Conservation (phyloP, 2,113 vertebrate species). For the Peromyscus maniculatus region DNA sequence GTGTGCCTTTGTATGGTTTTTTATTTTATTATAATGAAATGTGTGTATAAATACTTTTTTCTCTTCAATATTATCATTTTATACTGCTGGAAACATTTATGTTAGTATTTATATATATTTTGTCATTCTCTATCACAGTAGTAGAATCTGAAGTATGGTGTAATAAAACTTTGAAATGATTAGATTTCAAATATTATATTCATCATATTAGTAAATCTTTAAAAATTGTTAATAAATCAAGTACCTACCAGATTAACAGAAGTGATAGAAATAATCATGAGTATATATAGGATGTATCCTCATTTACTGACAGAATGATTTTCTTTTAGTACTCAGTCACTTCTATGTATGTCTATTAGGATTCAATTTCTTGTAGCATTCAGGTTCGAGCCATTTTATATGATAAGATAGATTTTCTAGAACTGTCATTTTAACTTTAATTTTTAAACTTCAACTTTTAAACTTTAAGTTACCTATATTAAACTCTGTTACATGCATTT, state of each 20-base stretch:
- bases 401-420: neutral
- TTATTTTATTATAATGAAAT: neutral
- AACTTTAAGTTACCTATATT: neutral
- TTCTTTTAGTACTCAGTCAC: neutral
- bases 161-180: neutral
- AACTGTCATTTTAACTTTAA: neutral
- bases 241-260: neutral
- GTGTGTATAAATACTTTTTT: neutral
- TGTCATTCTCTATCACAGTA: neutral
- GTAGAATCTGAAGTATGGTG: neutral
- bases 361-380: neutral
- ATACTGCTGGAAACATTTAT: neutral
- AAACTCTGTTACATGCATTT: neutral
- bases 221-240: neutral
- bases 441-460: neutral
- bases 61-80: neutral
- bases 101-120: neutral
- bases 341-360: neutral
- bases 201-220: neutral
- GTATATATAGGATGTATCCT: neutral
- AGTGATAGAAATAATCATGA: neutral
- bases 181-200: neutral
- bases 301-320: constrained; percentile 2
- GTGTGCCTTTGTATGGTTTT: neutral
- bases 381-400: neutral